Evolutionary conservation across 1,140 invertebrate species (phyloP), one percentile per base, ranked within the genome.

Genomic region (Physella acuta): DNA sequence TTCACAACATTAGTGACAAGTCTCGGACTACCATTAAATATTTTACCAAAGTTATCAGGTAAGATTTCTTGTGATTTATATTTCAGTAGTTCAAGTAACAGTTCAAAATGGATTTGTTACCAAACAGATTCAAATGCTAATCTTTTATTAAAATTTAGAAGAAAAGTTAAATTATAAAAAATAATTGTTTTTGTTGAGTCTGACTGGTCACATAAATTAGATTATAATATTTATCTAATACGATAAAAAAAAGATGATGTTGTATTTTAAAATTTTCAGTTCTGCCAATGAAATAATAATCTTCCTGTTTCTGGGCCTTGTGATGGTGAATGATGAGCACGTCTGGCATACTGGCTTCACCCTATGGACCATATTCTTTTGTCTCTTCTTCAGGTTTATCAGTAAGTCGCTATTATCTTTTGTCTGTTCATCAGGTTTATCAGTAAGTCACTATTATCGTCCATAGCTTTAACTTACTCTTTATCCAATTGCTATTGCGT

Each of bases 1-100:
- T 84, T 73, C 78, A 92, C 37, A 99, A 99, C 87, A 95, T 99
- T 78, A 97, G 95, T 20, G 91, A 93, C 86, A 99, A 99, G 85
- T 99, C 97, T 0, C 93, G 96, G 78, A 98, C 95, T 3, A 98
- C 95, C 1, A 91, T 99, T 58, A 98, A 97, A 83, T 99, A 99
- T 83, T 94, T 95, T 60, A 95, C 97, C 89, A 99, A 99, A 88
- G 98, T 99, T 93, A 85, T 98, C 60, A 81, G 82, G 77, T 86
- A 71, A 73, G 71, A 68, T 2, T 64, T 30, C 30, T n/a, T n/a
- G n/a, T n/a, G n/a, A n/a, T n/a, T n/a, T n/a, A 37, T 24, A 34
- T 3, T 63, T 20, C 16, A 44, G 3, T 44, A 63, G 20, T 63
- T n/a, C n/a, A n/a, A n/a, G n/a, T n/a, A n/a, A n/a, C n/a, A n/a